Evolutionary conservation across 2,888 invertebrate genomes (phyloP), one percentile per base, ranked within the genome.

Genomic region (Sarcophaga carnaria): DNA sequence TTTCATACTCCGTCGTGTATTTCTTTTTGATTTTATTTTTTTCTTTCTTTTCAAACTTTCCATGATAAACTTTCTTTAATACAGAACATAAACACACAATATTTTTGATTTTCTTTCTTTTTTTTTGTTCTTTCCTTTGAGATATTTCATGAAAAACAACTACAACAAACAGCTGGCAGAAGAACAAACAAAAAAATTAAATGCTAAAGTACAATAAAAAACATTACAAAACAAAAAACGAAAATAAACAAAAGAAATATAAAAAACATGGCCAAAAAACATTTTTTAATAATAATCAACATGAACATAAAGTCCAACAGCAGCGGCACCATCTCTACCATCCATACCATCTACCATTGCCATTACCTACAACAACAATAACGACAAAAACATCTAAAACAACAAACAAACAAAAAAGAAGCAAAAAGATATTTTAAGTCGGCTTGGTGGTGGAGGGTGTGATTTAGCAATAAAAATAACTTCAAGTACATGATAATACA

Each of bases 81-180:
- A 76, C 49, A 76, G 27, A 85, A 80, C 22, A 84, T 77, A 80
- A 85, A 85, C 70, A 85, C 70, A 84, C 75, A 85, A 80, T 67
- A 72, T 80, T 80, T 72, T 63, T 54, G 49, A 49, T 54, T 60
- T 45, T 4, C 25, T 12, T 12, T 45, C 2, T 70, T 62, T 8
- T 25, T 37, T 37, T 8, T 37, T 37, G 10, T 75, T 69, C 63
- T 49, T 67, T 62, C 22, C 54, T 63, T 25, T 64, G 14, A 10
- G 37, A 25, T 22, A 49, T 54, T 22, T 22, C 45, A 72, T 49
- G n/a, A 54, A 76, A 76, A 17, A 37, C 67, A 67, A 63, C 11
- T 63, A 63, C 17, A 63, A 11, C n/a, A n/a, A 63, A 20, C 20
- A 63, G 20, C 14, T 4, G 67, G 4, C 25, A 64, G 64, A 79